phyloP scores from a whole-genome alignment of 2,888 invertebrate species.

The Ditylenchus weischeri region DNA sequence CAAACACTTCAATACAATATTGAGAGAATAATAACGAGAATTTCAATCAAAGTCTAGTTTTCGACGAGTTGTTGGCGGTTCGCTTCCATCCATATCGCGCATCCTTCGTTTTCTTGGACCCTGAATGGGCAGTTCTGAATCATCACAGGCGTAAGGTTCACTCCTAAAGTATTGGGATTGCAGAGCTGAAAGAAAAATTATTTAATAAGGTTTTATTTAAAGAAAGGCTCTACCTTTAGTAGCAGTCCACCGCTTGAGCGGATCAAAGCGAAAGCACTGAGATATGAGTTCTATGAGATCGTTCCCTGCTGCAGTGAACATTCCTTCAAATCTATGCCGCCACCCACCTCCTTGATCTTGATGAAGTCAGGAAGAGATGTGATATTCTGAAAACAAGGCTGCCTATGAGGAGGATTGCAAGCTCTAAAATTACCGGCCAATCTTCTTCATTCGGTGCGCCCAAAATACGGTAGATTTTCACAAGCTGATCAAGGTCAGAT shows the following conservation, averaged over 20 bases:
- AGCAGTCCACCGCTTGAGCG: conserved; percentile 45
- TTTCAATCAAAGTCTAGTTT: conserved; percentile 25
- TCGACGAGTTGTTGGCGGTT: conserved; percentile 23
- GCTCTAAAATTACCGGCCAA: conserved; percentile 73
- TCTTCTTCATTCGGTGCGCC: conserved; percentile 87
- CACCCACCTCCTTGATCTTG: conserved; percentile 71
- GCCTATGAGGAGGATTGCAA: neutral
- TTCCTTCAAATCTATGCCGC: conserved; percentile 68
- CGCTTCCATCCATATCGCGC: conserved; percentile 11
- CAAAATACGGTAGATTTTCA: conserved; percentile 87
- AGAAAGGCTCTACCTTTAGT: conserved; percentile 29
- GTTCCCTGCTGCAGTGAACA: conserved; percentile 90
- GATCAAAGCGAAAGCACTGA: conserved; percentile 47
- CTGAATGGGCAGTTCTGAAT: conserved; percentile 50
- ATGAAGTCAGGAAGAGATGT: conserved; percentile 79
- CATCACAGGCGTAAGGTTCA: conserved; percentile 50
- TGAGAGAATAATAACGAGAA: no score
- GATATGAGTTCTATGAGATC: conserved; percentile 78
- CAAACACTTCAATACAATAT: no score
- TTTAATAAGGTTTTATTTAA: neutral
- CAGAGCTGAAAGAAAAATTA: conserved; percentile 30
- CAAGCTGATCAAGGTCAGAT: conserved; percentile 91
- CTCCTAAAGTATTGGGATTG: conserved; percentile 48
- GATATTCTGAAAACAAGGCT: conserved; percentile 12
- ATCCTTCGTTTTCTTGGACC: conserved; percentile 12